Evolutionary conservation across 2,113 vertebrate genomes (phyloP).

Genomic region (Limnothrissa miodon): DNA sequence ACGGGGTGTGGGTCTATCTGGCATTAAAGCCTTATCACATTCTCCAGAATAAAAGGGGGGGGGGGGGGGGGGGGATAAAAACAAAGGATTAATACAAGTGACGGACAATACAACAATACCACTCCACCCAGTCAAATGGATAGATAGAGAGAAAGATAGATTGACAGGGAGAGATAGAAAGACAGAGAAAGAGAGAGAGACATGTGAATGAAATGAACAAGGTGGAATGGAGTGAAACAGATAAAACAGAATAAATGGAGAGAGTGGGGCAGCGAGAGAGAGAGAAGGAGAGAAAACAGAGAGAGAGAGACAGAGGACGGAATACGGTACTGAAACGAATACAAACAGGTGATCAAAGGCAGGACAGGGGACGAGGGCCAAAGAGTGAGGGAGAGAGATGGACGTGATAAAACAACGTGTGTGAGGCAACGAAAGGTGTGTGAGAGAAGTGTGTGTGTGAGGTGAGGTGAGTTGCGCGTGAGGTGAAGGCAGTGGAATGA

Average conservation of each 20-base stretch:
- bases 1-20: constrained; percentile 17
- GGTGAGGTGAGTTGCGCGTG: not conserved
- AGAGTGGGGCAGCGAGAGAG: not conserved
- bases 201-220: not conserved
- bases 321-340: not conserved
- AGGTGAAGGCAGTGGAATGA: constrained; percentile 51
- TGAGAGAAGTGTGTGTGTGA: not conserved
- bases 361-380: not conserved
- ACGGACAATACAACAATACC: constrained; percentile 29
- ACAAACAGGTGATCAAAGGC: not conserved
- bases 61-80: not conserved
- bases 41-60: constrained; percentile 27
- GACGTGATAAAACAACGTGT: not conserved
- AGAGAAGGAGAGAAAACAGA: constrained; percentile 29
- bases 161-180: constrained; percentile 15
- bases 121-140: constrained; percentile 43
- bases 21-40: constrained; percentile 39
- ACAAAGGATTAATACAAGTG: constrained; percentile 14
- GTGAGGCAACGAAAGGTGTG: too few species aligned
- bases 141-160: not conserved
- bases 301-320: not conserved
- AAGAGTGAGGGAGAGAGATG: not conserved
- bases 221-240: constrained; percentile 16
- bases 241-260: constrained; percentile 17
- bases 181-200: constrained; percentile 10